phyloP scores from a whole-genome alignment of 2,797 vertebrate genomes.

The Arnoldichthys spilopterus region DNA sequence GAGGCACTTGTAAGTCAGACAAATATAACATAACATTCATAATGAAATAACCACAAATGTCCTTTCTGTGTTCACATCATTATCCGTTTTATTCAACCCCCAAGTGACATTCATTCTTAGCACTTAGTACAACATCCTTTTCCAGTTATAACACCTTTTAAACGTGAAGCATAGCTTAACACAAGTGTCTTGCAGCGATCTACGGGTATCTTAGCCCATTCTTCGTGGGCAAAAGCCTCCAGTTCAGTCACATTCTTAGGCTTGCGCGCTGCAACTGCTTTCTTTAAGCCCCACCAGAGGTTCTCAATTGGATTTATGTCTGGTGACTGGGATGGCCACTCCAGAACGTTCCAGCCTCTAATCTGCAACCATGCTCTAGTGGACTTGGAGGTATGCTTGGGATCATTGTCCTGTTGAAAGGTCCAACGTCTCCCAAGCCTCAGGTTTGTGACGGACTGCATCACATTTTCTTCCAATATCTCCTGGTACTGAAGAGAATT shows the following conservation, averaged over 20 bases:
- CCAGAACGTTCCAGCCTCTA: neutral
- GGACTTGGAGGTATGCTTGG: too few species aligned
- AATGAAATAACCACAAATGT: too few species aligned
- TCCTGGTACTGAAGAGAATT: neutral
- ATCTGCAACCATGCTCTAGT: neutral
- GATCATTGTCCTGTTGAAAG: neutral
- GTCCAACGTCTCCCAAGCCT: neutral
- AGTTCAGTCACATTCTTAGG: neutral
- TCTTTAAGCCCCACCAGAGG: neutral
- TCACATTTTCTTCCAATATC: neutral
- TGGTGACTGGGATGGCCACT: too few species aligned
- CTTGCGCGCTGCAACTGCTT: neutral
- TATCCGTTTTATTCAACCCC: neutral
- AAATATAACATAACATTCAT: too few species aligned
- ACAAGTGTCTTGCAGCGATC: slow-evolving; percentile 17
- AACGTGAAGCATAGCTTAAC: slow-evolving; percentile 1
- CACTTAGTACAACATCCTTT: neutral
- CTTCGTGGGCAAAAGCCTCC: slow-evolving; percentile 15
- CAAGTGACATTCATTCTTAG: neutral
- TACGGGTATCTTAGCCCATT: too few species aligned
- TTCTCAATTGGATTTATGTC: neutral
- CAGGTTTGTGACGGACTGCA: neutral
- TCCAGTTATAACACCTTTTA: neutral
- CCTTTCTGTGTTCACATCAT: too few species aligned
- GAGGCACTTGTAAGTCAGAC: too few species aligned